Evolutionary conservation across 2,888 invertebrate genomes (phyloP).

Genomic region (Platycnemis pennipes): DNA sequence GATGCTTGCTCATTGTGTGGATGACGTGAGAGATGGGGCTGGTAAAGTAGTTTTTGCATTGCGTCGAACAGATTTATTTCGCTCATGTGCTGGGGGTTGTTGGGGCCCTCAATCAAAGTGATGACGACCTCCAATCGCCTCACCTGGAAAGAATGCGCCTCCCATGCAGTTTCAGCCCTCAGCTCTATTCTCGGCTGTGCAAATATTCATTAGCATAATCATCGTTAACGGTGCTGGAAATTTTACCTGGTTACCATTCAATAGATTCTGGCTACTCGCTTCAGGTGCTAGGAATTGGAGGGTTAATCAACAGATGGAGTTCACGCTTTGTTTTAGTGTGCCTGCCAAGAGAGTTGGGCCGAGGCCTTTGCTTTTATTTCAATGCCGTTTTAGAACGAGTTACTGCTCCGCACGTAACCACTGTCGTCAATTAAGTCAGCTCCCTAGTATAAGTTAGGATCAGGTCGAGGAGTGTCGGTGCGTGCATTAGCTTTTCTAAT

Average conservation of each 20-base stretch:
- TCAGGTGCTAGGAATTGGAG: background rate
- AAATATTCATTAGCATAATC: background rate
- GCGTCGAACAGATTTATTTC: no score
- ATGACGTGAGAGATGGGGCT: background rate
- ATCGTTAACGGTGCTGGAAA: background rate
- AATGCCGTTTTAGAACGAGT: background rate
- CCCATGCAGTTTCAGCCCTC: background rate
- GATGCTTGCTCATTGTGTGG: background rate
- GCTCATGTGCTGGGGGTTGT: background rate
- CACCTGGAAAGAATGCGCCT: background rate
- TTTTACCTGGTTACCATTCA: background rate
- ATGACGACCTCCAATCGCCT: background rate
- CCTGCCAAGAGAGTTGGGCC: background rate
- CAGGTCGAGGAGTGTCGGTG: background rate
- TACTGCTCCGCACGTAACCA: background rate
- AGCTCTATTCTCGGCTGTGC: background rate
- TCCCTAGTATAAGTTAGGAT: background rate
- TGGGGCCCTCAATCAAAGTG: background rate
- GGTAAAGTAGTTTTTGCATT: no score
- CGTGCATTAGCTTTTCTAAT: background rate
- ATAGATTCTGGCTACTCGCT: background rate
- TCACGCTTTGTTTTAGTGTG: background rate
- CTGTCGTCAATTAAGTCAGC: background rate
- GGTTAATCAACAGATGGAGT: slow-evolving; percentile 6
- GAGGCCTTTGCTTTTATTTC: background rate